Evolutionary conservation across 2,888 invertebrate genomes (phyloP).

Genomic region (Caenorhabditis doughertyi): DNA sequence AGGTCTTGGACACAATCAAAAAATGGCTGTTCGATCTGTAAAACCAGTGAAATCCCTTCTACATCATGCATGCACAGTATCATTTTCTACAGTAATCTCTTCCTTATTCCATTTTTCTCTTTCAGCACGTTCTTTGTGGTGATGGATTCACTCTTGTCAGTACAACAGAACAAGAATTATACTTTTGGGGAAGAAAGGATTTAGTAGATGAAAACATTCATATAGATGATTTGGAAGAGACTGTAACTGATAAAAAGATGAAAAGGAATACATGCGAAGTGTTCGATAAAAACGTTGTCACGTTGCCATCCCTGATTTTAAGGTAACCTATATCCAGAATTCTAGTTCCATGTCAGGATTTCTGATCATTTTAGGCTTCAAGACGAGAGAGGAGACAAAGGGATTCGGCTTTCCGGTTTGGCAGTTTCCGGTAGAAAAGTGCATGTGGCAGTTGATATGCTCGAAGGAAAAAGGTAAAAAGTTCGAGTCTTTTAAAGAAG

Average conservation of each 20-base stretch:
- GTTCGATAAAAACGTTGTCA: constrained; percentile 53
- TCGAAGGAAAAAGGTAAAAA: constrained; percentile 53
- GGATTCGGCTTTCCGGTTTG: constrained; percentile 70
- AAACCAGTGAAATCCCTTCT: constrained; percentile 84
- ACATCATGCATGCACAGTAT: constrained; percentile 75
- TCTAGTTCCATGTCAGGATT: not conserved
- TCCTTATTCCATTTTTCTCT: not conserved
- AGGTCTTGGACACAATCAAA: constrained; percentile 85
- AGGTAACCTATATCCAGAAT: constrained; percentile 61
- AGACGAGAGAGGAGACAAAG: constrained; percentile 67
- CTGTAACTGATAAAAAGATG: constrained; percentile 35
- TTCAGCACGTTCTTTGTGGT: constrained; percentile 87
- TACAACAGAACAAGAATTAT: constrained; percentile 87
- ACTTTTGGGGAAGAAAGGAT: constrained; percentile 87
- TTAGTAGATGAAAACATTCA: constrained; percentile 24
- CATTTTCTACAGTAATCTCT: not conserved
- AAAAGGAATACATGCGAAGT: constrained; percentile 28
- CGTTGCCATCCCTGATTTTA: constrained; percentile 69
- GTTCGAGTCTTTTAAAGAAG: not conserved
- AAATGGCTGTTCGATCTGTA: constrained; percentile 78
- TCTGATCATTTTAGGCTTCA: constrained; percentile 68
- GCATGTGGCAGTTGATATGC: constrained; percentile 68
- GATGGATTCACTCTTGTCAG: constrained; percentile 87
- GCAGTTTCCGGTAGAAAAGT: constrained; percentile 69
- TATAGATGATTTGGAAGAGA: constrained; percentile 51